phyloP scores from a whole-genome alignment of 2,113 vertebrate genomes.

The Notiomystis cincta region DNA sequence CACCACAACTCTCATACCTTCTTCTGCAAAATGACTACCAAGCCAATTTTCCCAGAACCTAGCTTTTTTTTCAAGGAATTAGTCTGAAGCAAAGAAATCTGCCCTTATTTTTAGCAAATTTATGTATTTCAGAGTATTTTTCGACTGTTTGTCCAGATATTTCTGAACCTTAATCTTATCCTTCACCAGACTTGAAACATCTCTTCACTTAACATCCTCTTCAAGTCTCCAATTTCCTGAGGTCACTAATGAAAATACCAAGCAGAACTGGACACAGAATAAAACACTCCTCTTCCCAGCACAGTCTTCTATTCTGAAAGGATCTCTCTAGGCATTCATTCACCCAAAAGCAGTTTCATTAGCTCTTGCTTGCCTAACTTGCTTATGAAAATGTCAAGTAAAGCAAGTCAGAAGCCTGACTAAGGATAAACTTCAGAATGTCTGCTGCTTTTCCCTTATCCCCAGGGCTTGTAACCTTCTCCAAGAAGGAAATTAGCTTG shows the following conservation, averaged over 20 bases:
- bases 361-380: constrained; percentile 15
- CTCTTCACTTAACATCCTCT: neutral
- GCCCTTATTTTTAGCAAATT: neutral
- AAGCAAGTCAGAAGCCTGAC: constrained; percentile 32
- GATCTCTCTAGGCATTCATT: neutral
- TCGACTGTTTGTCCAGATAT: neutral
- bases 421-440: neutral
- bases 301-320: neutral
- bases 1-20: constrained; percentile 35
- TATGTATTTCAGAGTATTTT: neutral
- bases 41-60: constrained; percentile 28
- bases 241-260: neutral
- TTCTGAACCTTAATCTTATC: neutral
- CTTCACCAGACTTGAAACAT: neutral
- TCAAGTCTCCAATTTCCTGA: neutral
- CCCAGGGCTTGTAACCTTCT: constrained; percentile 12
- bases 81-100: neutral
- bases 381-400: constrained; percentile 35
- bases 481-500: constrained; percentile 20
- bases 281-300: neutral
- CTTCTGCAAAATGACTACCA: constrained; percentile 36
- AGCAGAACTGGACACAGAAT: neutral
- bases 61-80: neutral
- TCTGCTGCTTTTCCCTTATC: constrained; percentile 28
- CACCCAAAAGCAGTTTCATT: constrained; percentile 22